Evolutionary conservation across 2,113 vertebrate species (phyloP).

Genomic region (Paralichthys olivaceus): DNA sequence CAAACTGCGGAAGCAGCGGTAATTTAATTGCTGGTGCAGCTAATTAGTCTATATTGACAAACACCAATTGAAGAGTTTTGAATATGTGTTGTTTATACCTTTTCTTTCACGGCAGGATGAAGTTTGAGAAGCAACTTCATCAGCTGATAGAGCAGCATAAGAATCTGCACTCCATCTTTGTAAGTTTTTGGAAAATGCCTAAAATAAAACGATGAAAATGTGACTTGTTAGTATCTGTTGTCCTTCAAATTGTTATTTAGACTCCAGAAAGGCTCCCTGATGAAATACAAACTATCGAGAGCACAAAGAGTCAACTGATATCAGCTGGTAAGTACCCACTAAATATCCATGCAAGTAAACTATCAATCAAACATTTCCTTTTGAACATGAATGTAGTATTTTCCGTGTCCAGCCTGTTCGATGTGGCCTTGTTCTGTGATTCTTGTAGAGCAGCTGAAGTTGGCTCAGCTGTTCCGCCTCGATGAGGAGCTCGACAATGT

Average conservation of each 20-base stretch:
- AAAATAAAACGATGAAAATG: not conserved
- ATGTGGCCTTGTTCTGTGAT: conserved; percentile 12
- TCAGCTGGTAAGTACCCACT: conserved; percentile 65
- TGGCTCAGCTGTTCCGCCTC: conserved; percentile 64
- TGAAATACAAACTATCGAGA: conserved; percentile 69
- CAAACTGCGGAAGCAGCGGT: conserved; percentile 81
- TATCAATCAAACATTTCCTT: not conserved
- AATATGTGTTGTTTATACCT: not conserved
- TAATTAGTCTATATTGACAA: too few species aligned
- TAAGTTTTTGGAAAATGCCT: conserved; percentile 54
- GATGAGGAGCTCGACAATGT: conserved; percentile 50
- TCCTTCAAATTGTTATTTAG: conserved; percentile 47
- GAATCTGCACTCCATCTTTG: conserved; percentile 77
- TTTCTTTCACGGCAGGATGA: conserved; percentile 71
- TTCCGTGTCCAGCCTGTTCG: conserved; percentile 13
- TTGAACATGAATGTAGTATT: not conserved
- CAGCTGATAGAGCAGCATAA: conserved; percentile 81
- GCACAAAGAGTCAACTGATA: conserved; percentile 67
- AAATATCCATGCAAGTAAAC: not conserved
- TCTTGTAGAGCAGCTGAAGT: conserved; percentile 72
- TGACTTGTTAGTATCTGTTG: not conserved
- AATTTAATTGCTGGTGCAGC: conserved; percentile 6
- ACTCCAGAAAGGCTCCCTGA: conserved; percentile 69
- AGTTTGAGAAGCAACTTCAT: conserved; percentile 81
- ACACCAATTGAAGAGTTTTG: not conserved